Evolutionary conservation across 2,797 vertebrate species (phyloP), one percentile per base, ranked within the genome.

Genomic region (Octomys mimax): DNA sequence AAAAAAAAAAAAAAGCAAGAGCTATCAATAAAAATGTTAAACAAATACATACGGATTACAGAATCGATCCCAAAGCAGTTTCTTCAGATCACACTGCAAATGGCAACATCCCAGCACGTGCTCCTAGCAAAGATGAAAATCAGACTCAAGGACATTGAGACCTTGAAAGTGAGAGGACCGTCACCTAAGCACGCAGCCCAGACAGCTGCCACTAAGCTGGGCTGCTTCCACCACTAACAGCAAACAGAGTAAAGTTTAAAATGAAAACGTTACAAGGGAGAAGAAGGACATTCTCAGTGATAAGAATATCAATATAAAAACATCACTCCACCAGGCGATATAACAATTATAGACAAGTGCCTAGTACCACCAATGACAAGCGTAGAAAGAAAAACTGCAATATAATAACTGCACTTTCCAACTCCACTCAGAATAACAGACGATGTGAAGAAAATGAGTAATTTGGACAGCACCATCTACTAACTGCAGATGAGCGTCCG

Each of bases 341-440:
- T 31, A 49, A 82, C n/a, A 83, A 68, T 92, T 92, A 78, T 31
- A 83, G 36, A 92, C 6, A 92, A 82, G 75, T 61, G 77, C 5
- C 24, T 10, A 10, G 24, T 62, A 26, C 26, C 61, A 62, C 61
- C 24, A 62, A 62, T 26, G 26, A 62, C 13, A 39, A 16, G 91
- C 33, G 26, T 28, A 78, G 33, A 61, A 61, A 79, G 14, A 90
- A n/a, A 62, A 31, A 79, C 71, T 36, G 13, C 5, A 71, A 61
- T 7, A 79, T 49, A 93, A 73, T 42, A 73, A 66, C 11, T 87
- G 19, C 24, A 24, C 42, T 24, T 82, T 88, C n/a, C 88, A 42
- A 88, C 2, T 2, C 14, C 49, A 54, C 0, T 64, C 81, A 39
- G 26, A 54, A 54, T 73, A 33, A 21, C n/a, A 88, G 33, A 62